Percentiles rank a stretch among this genome's conserved stretches.
Evolutionary conservation across 2,888 invertebrate genomes (phyloP).

Genomic region (Synanthedon myopaeformis): DNA sequence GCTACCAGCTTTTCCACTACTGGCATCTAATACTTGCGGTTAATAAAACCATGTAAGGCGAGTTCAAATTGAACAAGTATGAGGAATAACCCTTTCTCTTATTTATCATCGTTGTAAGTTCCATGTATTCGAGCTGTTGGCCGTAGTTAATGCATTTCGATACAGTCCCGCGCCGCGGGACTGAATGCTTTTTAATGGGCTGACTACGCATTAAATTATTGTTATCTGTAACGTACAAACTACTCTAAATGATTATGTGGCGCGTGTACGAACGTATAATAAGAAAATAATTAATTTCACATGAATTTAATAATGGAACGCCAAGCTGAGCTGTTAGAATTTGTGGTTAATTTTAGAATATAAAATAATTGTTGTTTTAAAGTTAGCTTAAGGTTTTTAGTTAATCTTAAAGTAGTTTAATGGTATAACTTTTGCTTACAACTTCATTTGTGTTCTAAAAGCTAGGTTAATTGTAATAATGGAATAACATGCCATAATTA

Average conservation of each 20-base stretch:
- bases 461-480: too few species aligned
- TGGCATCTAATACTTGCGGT: background rate
- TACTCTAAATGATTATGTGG: constrained; percentile 13
- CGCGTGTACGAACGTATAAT: background rate
- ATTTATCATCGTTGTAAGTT: background rate
- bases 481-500: too few species aligned
- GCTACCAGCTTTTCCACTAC: too few species aligned
- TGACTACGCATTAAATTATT: constrained; percentile 35
- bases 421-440: too few species aligned
- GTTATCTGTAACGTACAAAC: constrained; percentile 27
- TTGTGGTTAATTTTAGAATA: too few species aligned
- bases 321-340: too few species aligned
- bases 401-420: too few species aligned
- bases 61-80: background rate
- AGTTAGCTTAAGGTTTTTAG: too few species aligned
- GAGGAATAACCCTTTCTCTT: background rate
- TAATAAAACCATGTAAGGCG: background rate
- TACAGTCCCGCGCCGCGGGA: constrained; percentile 23
- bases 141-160: constrained; percentile 29
- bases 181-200: constrained; percentile 59
- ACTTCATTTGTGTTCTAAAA: too few species aligned
- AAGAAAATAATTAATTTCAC: background rate
- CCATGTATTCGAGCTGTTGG: background rate
- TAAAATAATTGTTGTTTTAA: too few species aligned
- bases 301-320: background rate